Base-by-base conservation (phyloP, 2,888 invertebrate genomes). In the Cepaea hortensis region DNA sequence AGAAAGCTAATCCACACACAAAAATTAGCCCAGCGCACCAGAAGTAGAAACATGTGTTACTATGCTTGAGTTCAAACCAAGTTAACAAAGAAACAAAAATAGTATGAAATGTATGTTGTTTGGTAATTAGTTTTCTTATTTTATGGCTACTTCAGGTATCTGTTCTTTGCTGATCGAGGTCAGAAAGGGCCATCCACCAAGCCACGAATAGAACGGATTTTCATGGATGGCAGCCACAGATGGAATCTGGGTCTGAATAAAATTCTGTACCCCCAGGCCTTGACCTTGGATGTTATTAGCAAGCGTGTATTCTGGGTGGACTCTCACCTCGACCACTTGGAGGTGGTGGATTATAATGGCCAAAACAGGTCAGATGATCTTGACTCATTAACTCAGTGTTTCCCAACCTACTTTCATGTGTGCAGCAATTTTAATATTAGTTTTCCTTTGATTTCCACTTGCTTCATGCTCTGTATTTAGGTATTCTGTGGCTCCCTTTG, bases 301-400 rank as follows among this genome's bases (percentile, higher is more conserved):
- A 96, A 97, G 92, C 95, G 99, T 82, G 96, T 99, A 11, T 99
- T 97, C 95, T 99, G 99, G 98, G 98, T 98, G 92, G 99, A 99
- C 94, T 97, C 98, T 0, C 95, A 98, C 20, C 95, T 99, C 85
- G 98, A 99, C 95, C 98, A 98, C 94, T 98, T 99, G 89, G 98
- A 99, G 93, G 97, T 98, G 0, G 97, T 98, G 0, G 98, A 98
- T 94, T 99, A 99, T 94, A 96, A 97, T 84, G 98, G 98, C 0
- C 96, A 96, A 88, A 96, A 97, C 90, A 95, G 98, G 89, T 96
- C 88, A 79, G 62, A 35, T 1, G 7, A 61, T 35, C 35, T 35
- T 35, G 35, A 35, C 35, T 35, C 35, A 35, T 35, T 35, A 35
- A 35, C 35, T 35, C 35, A 35, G 35, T 35, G 35, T 35, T 35